These are phyloP conservation scores for Neofelis nebulosa DNA, from an alignment of 2,113 vertebrate species.

Conservation along the genomic window DNA sequence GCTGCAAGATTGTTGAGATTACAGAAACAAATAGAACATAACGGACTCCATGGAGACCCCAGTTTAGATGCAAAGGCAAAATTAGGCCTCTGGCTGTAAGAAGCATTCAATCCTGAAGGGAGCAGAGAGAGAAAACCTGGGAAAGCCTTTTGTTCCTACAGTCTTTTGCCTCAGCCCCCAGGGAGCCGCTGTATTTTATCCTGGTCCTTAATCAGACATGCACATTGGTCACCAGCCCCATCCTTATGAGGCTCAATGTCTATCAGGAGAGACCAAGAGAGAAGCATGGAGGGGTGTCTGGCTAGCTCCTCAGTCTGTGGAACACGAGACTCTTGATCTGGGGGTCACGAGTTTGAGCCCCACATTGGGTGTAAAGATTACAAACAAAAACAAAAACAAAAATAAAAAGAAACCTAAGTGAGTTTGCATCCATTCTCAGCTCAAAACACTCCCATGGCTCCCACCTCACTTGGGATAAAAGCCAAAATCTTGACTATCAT, in stretches of 20 bases:
- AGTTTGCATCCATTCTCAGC: too few species aligned
- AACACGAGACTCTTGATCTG: not conserved
- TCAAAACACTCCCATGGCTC: not conserved
- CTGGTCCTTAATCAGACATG: not conserved
- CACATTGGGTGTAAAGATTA: not conserved
- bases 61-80: not conserved
- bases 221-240: not conserved
- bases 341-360: not conserved
- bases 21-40: not conserved
- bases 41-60: not conserved
- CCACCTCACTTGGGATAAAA: not conserved
- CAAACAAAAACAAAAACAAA: not conserved
- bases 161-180: not conserved
- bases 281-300: not conserved
- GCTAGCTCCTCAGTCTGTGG: not conserved
- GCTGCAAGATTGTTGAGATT: not conserved
- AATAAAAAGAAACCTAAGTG: not conserved
- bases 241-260: not conserved
- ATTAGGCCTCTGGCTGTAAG: not conserved
- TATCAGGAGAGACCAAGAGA: not conserved
- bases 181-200: not conserved
- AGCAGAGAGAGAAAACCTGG: not conserved
- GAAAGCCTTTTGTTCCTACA: not conserved
- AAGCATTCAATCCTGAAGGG: not conserved
- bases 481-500: not conserved